Base-by-base conservation (phyloP, 2,113 vertebrate species). In the Peromyscus californicus region DNA sequence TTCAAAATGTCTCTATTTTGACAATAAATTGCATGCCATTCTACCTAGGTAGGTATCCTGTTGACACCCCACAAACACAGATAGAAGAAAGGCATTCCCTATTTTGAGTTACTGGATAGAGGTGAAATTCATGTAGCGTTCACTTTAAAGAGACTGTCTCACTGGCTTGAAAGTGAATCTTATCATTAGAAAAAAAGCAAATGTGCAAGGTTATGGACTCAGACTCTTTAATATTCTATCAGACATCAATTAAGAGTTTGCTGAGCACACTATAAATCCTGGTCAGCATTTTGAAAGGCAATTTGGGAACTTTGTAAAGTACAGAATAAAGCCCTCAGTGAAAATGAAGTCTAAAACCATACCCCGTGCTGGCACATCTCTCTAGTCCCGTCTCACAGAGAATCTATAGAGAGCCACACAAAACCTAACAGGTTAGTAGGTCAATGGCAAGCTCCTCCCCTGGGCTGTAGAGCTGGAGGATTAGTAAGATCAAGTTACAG, bases 181-280 rank as follows among this genome's bases (percentile, higher is more conserved):
- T 89, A 85, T 22, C 5, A 0, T 70, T 95, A 84, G 8, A 79
- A 90, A 91, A 65, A 82, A 91, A 74, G 17, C 9, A 83, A 95
- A 78, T 86, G 4, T 11, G 3, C n/a, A 91, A 16, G 33, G 2
- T 61, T 95, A 86, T 74, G 10, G 75, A 89, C 12, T 91, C 72
- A 91, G 61, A 2, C 13, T 83, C 36, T 91, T 88, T 82, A 79
- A 86, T 91, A 83, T 72, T 89, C 29, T 69, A 63, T 94, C 29
- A 70, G 29, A 89, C 39, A 94, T 96, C 36, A 97, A 92, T 96
- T 94, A 96, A 95, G 87, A 78, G 45, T 95, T 97, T 95, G 57
- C 36, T 93, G 31, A 94, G 91, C 10, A 88, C 36, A 88, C 16
- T 67, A 85, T 57, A 95, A 87, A 93, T 96, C 42, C 57, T 90